Percentiles rank a stretch among this genome's conserved stretches.
These are phyloP conservation scores for Sebastiscus albofasciatus DNA, from an alignment of 2,797 vertebrate species.

Conservation along the genomic window DNA sequence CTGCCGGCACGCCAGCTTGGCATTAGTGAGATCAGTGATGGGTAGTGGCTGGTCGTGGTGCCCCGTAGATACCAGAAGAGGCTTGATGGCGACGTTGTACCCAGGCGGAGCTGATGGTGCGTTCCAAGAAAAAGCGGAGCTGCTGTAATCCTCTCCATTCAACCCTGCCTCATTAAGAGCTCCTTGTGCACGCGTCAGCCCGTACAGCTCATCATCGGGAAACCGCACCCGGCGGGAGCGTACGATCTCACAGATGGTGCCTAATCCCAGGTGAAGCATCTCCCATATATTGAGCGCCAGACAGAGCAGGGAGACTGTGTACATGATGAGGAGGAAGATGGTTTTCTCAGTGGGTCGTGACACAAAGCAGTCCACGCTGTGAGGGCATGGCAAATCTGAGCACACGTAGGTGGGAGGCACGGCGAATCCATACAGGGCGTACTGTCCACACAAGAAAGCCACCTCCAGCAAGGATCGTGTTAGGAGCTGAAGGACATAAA, in stretches of 20 bases:
- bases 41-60: conserved; percentile 80
- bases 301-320: conserved; percentile 91
- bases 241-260: conserved; percentile 90
- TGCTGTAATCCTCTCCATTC: conserved; percentile 76
- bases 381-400: conserved; percentile 87
- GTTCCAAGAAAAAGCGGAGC: conserved; percentile 90
- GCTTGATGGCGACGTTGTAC: conserved; percentile 90
- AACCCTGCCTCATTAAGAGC: conserved; percentile 30
- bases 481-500: conserved; percentile 93
- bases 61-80: conserved; percentile 51
- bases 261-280: conserved; percentile 94
- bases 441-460: conserved; percentile 91
- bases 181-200: conserved; percentile 34
- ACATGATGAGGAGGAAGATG: conserved; percentile 96
- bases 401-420: conserved; percentile 88
- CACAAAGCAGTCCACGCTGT: conserved; percentile 93
- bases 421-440: conserved; percentile 91
- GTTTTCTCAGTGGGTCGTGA: conserved; percentile 96
- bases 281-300: conserved; percentile 92
- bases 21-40: conserved; percentile 87
- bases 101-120: conserved; percentile 90
- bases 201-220: conserved; percentile 62
- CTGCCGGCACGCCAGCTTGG: conserved; percentile 89
- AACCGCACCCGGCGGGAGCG: conserved; percentile 71
- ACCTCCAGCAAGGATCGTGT: conserved; percentile 88